Evolutionary conservation across 2,797 vertebrate genomes (phyloP).

Genomic region (Coilia nasus): DNA sequence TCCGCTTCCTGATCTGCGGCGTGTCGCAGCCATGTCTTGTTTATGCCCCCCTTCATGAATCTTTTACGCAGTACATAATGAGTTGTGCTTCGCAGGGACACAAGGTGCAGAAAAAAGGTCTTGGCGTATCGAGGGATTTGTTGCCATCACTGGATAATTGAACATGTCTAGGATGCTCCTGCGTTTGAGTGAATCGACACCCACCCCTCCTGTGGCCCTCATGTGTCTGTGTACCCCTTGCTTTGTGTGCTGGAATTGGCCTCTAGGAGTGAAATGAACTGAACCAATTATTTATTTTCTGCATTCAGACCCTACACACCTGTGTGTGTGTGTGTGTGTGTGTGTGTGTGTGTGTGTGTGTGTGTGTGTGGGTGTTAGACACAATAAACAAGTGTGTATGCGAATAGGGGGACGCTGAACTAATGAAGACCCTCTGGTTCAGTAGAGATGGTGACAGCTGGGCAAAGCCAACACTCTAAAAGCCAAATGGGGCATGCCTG

Average conservation of each 20-base stretch:
- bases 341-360: too few species aligned
- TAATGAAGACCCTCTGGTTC: slow-evolving; percentile 45
- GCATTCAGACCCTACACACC: background rate
- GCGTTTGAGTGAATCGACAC: background rate
- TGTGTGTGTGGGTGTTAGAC: slow-evolving; percentile 28
- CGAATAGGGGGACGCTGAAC: slow-evolving; percentile 19
- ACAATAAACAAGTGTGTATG: background rate
- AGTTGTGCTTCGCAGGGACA: background rate
- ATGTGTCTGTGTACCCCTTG: background rate
- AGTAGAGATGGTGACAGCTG: slow-evolving; percentile 42
- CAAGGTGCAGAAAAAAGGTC: slow-evolving; percentile 1
- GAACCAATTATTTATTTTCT: background rate
- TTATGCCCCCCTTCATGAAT: slow-evolving; percentile 14
- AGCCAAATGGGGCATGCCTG: slow-evolving; percentile 38
- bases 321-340: background rate
- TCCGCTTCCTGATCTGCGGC: background rate
- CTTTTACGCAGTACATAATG: background rate
- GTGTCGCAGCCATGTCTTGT: slow-evolving; percentile 9
- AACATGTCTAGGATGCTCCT: background rate
- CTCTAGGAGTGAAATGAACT: background rate
- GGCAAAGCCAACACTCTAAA: background rate
- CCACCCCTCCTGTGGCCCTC: background rate
- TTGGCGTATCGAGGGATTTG: background rate
- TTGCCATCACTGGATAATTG: background rate
- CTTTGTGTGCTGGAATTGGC: background rate